Conservation (phyloP, 2,113 vertebrate genomes). For the Melierax canorus region DNA sequence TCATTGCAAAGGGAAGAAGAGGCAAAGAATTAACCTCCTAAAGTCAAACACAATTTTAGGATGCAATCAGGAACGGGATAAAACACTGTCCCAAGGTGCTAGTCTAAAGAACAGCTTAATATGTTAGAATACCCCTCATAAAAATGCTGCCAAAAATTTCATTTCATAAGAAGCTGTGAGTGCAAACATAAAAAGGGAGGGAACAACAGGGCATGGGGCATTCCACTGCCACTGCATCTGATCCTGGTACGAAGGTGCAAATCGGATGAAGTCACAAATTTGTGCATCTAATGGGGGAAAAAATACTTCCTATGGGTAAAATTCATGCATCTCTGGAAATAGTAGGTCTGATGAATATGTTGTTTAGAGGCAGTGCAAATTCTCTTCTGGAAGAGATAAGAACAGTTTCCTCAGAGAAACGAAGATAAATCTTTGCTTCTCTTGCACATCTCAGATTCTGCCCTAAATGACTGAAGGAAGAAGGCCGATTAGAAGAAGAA, state of each 20-base stretch:
- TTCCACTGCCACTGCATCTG: not conserved
- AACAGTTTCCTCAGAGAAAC: not conserved
- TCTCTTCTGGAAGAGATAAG: not conserved
- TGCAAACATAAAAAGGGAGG: not conserved
- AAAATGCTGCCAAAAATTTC: not conserved
- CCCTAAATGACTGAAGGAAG: not conserved
- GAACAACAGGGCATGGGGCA: not conserved
- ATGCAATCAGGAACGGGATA: not conserved
- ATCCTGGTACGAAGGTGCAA: not conserved
- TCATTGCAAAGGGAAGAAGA: not conserved
- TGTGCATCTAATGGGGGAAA: not conserved
- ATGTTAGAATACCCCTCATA: not conserved
- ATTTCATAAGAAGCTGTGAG: not conserved
- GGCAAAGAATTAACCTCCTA: not conserved
- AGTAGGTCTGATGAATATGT: not conserved
- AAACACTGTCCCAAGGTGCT: not conserved
- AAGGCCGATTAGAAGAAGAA: not conserved
- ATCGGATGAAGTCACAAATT: not conserved
- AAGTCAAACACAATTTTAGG: not conserved
- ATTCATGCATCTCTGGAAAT: not conserved
- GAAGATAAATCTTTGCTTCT: not conserved
- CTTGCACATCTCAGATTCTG: not conserved
- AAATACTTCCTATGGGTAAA: not conserved
- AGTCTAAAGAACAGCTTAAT: not conserved
- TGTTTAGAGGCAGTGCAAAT: not conserved